Base-by-base conservation (phyloP, 2,888 invertebrate species). In the Neoascia interrupta region DNA sequence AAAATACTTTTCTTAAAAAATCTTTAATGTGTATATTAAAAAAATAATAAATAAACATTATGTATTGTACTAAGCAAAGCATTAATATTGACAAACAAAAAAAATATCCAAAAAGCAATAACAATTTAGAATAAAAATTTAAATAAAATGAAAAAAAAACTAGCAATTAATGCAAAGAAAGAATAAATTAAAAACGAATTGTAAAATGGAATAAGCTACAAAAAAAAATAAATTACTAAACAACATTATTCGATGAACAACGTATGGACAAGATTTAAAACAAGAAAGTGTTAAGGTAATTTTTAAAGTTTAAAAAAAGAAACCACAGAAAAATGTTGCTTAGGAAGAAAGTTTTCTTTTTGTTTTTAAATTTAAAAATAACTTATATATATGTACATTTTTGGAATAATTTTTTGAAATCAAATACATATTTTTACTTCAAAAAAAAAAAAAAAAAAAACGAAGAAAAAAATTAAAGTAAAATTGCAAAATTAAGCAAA, bases 51-150 rank as follows among this genome's bases (percentile, higher is more conserved):
- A 64, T 16, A 51, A 6, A 66, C 41, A 15, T 15, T 28, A 43
- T 28, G 31, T 34, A 49, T 51, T n/a, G 68, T 60, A 66, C 39
- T 60, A 61, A 53, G 51, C 19, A 47, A 66, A 28, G 45, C 66
- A 68, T 69, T 41, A 69, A 60, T 69, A 69, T 51, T 69, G 58
- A 69, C 41, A 56, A 58, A 66, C 31, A 60, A 56, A 58, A 3
- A 31, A 64, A 72, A 76, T 76, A 72, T 76, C 72, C 72, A 66
- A 76, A 58, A 72, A 76, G 76, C 76, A 76, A 76, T 76, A 76
- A 72, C 58, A 70, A 60, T 41, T 72, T 76, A 76, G 72, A 72
- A 47, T 76, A 54, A 60, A 60, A 31, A 19, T 54, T 68, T 64
- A 58, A 23, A 4, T 8, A 31, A 61, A 61, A 58, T 21, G 43